Base-by-base conservation (phyloP, 1,140 invertebrate genomes). In the Chymomyza costata region DNA sequence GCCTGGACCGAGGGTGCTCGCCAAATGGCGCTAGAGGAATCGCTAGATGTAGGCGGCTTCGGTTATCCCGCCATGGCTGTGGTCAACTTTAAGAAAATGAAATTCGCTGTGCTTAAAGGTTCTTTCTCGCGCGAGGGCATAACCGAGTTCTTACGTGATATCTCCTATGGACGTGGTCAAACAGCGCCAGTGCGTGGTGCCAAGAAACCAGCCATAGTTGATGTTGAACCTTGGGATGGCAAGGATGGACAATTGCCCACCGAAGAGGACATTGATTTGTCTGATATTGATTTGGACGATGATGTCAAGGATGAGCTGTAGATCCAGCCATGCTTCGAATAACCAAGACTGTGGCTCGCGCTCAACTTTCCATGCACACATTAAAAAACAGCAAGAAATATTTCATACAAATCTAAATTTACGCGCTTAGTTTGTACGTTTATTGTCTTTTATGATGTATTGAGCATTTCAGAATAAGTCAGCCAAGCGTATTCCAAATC, bases 11-110 rank as follows among this genome's bases (percentile, higher is more conserved):
- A 99, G 86, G 97, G 95, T 37, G 92, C 91, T 17, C 87, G 92
- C 10, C 97, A 99, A 86, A 84, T 88, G 0, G 89, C 92, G 1
- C 76, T 99, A 6, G 98, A 99, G 87, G 91, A 93, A 65, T 90
- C 93, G 2, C 86, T 99, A 15, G 97, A 97, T 69, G 94, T 99
- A 51, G 98, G 98, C 47, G 93, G 94, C 1, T 96, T 95, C 86
- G 93, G 93, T 16, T 95, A 95, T 85, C 94, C 95, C 32, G 97
- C 97, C 7, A 93, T 99, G 91, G 97, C 95, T 7, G 97, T 97
- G 15, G 92, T 99, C 18, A 99, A 99, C 87, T 90, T 92, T 6
- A 96, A 98, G 86, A 99, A 99, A 88, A 94, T 97, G 91, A 99
- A 98, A 84, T 99, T 94, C 87, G 95, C 97, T 0, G 89, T 96